Percentiles rank a stretch among this genome's conserved stretches.
Evolutionary conservation across 2,888 invertebrate genomes (phyloP).

Genomic region (Oscheius sp.): DNA sequence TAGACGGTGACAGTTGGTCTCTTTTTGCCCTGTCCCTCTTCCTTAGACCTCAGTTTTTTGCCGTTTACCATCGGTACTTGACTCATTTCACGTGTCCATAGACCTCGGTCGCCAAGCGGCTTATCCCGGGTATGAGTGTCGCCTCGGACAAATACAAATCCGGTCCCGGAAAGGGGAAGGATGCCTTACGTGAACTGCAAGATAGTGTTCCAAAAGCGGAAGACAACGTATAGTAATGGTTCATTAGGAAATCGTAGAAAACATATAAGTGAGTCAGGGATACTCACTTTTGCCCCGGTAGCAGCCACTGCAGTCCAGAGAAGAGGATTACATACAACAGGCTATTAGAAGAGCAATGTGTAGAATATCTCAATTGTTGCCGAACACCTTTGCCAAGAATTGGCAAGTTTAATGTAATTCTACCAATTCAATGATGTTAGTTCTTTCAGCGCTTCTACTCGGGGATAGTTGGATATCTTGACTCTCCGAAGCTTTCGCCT

Average conservation of each 20-base stretch:
- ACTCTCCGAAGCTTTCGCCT: too few relatives aligned
- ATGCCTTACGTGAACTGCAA: constrained; percentile 19
- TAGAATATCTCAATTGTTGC: neutral
- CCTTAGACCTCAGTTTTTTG: too few relatives aligned
- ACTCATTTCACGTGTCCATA: too few relatives aligned
- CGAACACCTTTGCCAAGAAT: neutral
- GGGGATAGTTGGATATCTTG: too few relatives aligned
- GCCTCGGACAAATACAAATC: constrained; percentile 30
- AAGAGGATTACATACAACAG: neutral
- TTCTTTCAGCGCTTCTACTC: neutral
- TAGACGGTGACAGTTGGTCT: too few relatives aligned
- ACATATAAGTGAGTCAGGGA: neutral
- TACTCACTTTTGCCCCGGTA: neutral
- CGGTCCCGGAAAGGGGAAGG: constrained; percentile 26
- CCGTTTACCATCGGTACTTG: too few relatives aligned
- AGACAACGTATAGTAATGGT: neutral
- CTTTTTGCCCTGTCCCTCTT: too few relatives aligned
- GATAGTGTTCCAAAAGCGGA: neutral
- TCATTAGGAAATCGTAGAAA: neutral
- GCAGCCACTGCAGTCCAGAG: neutral
- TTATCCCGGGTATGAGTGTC: constrained; percentile 28
- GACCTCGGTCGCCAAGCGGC: constrained; percentile 9
- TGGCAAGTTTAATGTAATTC: neutral
- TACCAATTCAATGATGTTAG: neutral
- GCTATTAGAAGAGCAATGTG: too few relatives aligned